Base-by-base conservation (phyloP, 2,888 invertebrate genomes). In the Stenolophus ochropezus region DNA sequence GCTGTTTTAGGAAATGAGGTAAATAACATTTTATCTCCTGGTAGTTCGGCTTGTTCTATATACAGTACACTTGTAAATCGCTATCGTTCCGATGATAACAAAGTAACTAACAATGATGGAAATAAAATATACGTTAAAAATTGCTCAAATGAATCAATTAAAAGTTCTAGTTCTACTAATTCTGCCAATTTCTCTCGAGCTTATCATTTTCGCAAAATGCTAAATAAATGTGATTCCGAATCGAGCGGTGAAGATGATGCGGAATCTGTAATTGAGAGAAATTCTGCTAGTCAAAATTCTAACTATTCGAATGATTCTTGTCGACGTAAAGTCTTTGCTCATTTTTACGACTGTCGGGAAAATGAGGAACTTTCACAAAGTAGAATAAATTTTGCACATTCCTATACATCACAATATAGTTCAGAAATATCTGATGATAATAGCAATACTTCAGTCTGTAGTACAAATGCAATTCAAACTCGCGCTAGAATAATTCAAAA, bases 1-100 rank as follows among this genome's bases (percentile, higher is more conserved):
- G 93, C 93, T 0, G 18, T 85, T 4, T 85, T 85, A 81, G 83
- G 83, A 1, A 83, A 85, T 77, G 84, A 88, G 87, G 87, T 87
- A 87, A 42, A 42, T 42, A 42, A 4, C 33, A 42, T 6, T 42
- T 42, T 42, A 11, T 42, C 33, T 42, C 11, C 33, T 42, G 33
- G 8, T 4, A 42, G 33, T 42, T 42, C 33, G 6, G 33, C 11
- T 11, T 11, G 4, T 42, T 42, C 33, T 11, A 42, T 11, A 11
- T 42, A 11, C 4, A 42, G 33, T 11, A 8, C 1, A 42, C 6
- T 8, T 2, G 6, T 8, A 11, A 42, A 42, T 8, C 4, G 11
- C 11, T 42, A 11, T 1, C 0, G 8, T 8, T 42, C 33, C 11
- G 33, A 11, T 42, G 4, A 8, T 42, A 42, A 42, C n/a, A n/a